Base-by-base conservation (phyloP, 2,113 vertebrate species). In the Eonycteris spelaea region DNA sequence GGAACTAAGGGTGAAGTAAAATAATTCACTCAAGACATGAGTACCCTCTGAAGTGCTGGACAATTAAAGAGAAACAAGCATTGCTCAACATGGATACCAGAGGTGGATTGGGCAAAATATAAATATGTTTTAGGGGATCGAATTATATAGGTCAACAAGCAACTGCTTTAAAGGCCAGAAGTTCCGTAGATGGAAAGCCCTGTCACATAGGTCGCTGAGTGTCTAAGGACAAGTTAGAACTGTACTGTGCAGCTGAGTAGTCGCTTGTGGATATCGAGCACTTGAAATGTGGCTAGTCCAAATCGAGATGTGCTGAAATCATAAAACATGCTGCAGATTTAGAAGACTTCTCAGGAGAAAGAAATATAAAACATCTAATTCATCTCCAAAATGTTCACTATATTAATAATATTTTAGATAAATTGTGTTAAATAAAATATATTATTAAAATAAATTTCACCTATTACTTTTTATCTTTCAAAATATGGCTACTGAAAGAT, bases 381-480 rank as follows among this genome's bases (percentile, higher is more conserved):
- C 12, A 51, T 59, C 14, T 43, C 35, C 83, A 53, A 74, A 79
- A 92, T 87, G 55, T 88, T 19, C 48, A 3, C 26, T 80, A 82
- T 16, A 28, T 3, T 83, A 21, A 51, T 14, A 84, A 22, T 35
- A 85, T 63, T 68, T 65, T 38, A 4, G 5, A 59, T 35, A 51
- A 45, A 68, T 0, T 75, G 43, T 5, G 9, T 48, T 85, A 93
- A 70, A 40, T 65, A 83, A 77, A 80, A 82, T 14, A 61, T 5
- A 48, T 67, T 59, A 43, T n/a, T 77, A 78, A 92, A 70, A 96
- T 91, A 71, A 71, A 73, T 40, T 88, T 61, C 33, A 22, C 4
- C 9, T 90, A n/a, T 57, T 79, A 59, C 12, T 51, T 22, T 87
- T 83, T 63, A 79, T 28, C 59, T 86, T 91, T 67, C 30, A 14